A percentile compares a stretch with the other conserved stretches of the same genome.
Evolutionary conservation across 2,888 invertebrate genomes (phyloP).

Genomic region (Napeogenes sylphis): DNA sequence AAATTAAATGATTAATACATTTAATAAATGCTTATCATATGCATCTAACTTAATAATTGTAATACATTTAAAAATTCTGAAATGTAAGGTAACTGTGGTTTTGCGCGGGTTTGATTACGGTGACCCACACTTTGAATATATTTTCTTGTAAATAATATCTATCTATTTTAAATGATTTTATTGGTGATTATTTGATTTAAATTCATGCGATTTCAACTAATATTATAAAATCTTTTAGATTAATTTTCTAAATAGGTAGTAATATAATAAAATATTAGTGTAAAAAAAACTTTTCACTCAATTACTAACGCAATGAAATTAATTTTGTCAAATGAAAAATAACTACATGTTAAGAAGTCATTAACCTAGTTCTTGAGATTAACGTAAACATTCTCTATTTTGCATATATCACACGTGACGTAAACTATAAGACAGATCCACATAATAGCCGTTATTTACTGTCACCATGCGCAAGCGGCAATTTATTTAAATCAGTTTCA

Average conservation of each 20-base stretch:
- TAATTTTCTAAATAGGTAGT: too few relatives aligned
- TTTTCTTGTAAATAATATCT: constrained; percentile 11
- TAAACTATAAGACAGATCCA: background rate
- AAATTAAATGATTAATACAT: too few relatives aligned
- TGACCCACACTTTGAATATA: constrained; percentile 13
- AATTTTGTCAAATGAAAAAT: too few relatives aligned
- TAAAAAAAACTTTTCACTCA: too few relatives aligned
- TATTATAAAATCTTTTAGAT: too few relatives aligned
- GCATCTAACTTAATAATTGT: background rate
- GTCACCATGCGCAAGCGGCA: constrained; percentile 9
- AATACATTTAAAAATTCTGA: constrained; percentile 3
- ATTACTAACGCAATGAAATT: too few relatives aligned
- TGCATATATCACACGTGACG: background rate
- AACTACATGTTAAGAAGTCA: background rate
- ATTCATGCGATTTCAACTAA: too few relatives aligned
- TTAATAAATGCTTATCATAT: too few relatives aligned
- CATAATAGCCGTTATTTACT: background rate
- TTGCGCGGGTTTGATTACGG: constrained; percentile 4
- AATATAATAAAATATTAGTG: too few relatives aligned
- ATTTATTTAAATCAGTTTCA: constrained; percentile 10
- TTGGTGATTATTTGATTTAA: too few relatives aligned
- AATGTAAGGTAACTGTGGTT: constrained; percentile 9
- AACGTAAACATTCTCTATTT: background rate
- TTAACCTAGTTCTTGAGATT: background rate
- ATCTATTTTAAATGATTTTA: constrained; percentile 12